Conservation (phyloP, 2,113 vertebrate genomes). For the Ceyx margarethae region DNA sequence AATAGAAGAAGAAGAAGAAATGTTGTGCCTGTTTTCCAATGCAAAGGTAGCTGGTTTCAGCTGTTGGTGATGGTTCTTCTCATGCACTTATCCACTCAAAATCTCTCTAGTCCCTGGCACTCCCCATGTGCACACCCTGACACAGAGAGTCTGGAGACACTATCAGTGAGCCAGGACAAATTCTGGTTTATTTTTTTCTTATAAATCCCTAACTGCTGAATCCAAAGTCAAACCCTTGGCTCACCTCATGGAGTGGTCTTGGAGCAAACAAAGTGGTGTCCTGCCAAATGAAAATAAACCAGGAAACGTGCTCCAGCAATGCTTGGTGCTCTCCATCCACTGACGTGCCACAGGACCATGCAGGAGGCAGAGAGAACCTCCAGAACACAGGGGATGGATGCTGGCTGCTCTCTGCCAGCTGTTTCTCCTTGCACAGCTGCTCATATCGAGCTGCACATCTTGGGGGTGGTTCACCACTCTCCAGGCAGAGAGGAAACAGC, state of each 20-base stretch:
- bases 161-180: background rate
- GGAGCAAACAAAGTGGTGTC: background rate
- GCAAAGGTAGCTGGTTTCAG: background rate
- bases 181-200: background rate
- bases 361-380: background rate
- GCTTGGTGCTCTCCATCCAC: background rate
- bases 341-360: background rate
- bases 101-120: background rate
- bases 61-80: background rate
- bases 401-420: background rate
- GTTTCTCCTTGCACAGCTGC: background rate
- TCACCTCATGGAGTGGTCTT: background rate
- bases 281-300: background rate
- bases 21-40: background rate
- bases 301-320: background rate
- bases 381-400: background rate
- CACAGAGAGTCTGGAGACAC: background rate
- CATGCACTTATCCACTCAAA: background rate
- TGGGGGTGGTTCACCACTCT: background rate
- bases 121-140: background rate
- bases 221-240: background rate
- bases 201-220: background rate
- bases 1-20: background rate
- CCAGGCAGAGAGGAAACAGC: background rate
- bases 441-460: background rate